Percentiles rank a stretch among this genome's conserved stretches.
phyloP scores from a whole-genome alignment of 2,113 vertebrate genomes.

The Oceanodroma tethys region DNA sequence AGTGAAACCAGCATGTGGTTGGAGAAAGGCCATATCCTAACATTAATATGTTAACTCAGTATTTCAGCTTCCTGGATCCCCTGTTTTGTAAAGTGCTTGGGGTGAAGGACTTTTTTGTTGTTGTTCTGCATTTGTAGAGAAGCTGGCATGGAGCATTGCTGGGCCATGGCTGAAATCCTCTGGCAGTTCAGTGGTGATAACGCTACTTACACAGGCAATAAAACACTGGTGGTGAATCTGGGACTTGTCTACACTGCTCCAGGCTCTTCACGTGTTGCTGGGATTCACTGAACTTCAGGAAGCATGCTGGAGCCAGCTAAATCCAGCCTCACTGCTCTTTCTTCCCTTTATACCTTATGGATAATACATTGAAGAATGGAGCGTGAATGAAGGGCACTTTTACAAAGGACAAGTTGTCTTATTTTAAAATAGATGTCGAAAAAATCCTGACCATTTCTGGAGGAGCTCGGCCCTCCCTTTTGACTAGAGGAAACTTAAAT shows the following conservation, averaged over 20 bases:
- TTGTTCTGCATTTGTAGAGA: not conserved
- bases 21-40: not conserved
- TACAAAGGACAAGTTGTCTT: not conserved
- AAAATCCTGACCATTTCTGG: not conserved
- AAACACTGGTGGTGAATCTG: not conserved
- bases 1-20: not conserved
- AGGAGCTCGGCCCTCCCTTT: not conserved
- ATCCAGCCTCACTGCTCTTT: not conserved
- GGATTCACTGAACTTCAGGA: not conserved
- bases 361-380: not conserved
- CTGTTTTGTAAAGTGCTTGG: not conserved
- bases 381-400: not conserved
- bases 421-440: not conserved
- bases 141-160: not conserved
- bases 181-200: not conserved
- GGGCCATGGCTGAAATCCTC: not conserved
- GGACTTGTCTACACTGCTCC: not conserved
- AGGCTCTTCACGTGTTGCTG: not conserved
- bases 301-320: not conserved
- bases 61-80: not conserved
- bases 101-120: not conserved
- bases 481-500: not conserved
- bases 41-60: not conserved
- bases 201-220: not conserved
- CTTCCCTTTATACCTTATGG: not conserved